Base-by-base conservation (phyloP, 1,140 invertebrate genomes). In the Lordiphosa stackelbergi region DNA sequence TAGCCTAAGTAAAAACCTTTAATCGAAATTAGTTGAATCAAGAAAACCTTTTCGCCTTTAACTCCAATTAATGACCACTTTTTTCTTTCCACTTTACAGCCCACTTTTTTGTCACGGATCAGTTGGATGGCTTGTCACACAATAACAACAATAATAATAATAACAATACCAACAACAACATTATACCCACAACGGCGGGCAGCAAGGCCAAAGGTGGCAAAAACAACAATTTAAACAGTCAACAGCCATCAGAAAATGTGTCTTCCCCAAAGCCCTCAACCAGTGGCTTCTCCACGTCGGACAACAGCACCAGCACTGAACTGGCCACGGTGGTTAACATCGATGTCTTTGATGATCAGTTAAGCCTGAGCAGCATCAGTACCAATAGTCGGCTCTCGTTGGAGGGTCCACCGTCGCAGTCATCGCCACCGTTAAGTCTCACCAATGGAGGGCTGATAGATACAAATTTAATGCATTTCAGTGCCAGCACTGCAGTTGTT, bases 291-390 rank as follows among this genome's bases (percentile, higher is more conserved):
- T 16, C 11, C 11, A 19, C 0, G 31, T 12, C 5, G 12, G 22
- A 4, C 49, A 55, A 12, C 54, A 62, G 37, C 28, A 53, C 36
- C 13, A 49, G 36, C 12, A 55, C 45, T 3, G 85, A 75, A 49
- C 43, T 66, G 42, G 65, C 75, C 2, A 87, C 85, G 2, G 85
- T 86, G 63, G 86, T 86, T 10, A 87, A 86, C 24, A 87, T 87
- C 24, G 88, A 88, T 56, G 86, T 87, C n/a, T 91, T 91, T 64
- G 92, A 92, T 28, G 94, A 95, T 69, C 94, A 95, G 73, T 81
- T 94, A 37, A 95, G 94, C 77, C 92, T 93, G 9, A 95, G 94
- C 77, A 95, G 93, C 81, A 93, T 95, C 68, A 94, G 93, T 78
- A 95, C 94, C 3, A 91, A 93, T 3, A 94, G 93, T 71, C 90